phyloP scores from a whole-genome alignment of 2,888 invertebrate genomes.

The Orthosia incerta region DNA sequence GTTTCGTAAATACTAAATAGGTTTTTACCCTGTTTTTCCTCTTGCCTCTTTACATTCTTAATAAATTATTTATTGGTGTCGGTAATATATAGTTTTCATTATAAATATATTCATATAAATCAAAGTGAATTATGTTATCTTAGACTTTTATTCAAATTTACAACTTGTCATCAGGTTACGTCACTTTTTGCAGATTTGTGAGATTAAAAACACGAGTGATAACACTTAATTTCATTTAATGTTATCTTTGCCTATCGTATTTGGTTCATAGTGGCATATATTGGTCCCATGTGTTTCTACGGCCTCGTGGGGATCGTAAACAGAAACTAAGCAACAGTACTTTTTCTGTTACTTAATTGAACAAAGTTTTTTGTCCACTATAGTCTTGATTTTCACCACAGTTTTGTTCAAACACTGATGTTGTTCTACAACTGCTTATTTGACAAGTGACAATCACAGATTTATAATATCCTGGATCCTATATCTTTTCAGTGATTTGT shows the following conservation, averaged over 20 bases:
- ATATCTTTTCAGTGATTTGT: no score
- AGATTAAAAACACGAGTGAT: neutral
- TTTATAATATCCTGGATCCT: no score
- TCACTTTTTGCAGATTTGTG: constrained; percentile 26
- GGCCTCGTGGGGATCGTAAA: constrained; percentile 6
- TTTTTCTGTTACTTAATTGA: neutral
- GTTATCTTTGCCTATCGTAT: neutral
- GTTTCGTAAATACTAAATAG: constrained; percentile 21
- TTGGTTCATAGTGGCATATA: neutral
- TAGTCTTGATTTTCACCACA: no score
- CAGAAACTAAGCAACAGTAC: neutral
- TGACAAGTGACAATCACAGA: neutral
- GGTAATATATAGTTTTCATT: constrained; percentile 35
- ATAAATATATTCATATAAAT: constrained; percentile 45
- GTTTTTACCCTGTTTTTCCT: constrained; percentile 13
- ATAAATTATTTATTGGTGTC: constrained; percentile 40
- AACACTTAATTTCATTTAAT: neutral
- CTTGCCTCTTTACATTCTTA: constrained; percentile 19
- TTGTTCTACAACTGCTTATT: neutral
- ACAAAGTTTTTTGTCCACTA: neutral
- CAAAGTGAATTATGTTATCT: constrained; percentile 38
- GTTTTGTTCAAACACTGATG: neutral
- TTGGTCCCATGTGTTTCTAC: neutral
- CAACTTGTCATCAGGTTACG: constrained; percentile 23
- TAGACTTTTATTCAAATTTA: constrained; percentile 25